phyloP scores from a whole-genome alignment of 2,113 vertebrate species.

The Machaerirhynchus nigripectus region DNA sequence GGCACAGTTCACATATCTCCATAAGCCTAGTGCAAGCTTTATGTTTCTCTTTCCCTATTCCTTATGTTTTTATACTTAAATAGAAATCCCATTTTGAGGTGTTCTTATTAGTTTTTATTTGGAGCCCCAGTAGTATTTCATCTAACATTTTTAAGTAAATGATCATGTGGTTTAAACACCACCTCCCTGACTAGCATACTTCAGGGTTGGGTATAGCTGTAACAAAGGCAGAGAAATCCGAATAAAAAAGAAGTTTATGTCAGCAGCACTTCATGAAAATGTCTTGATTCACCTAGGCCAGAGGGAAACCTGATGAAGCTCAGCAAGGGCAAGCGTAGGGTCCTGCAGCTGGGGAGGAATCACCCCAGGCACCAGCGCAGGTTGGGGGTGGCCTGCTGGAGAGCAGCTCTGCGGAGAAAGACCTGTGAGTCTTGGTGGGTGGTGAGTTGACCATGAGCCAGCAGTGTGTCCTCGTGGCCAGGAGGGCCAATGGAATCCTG shows the following conservation, averaged over 20 bases:
- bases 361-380: not conserved
- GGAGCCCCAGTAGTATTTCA: not conserved
- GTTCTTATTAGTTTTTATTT: not conserved
- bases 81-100: not conserved
- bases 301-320: not conserved
- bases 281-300: not conserved
- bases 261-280: not conserved
- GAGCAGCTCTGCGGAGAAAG: rapidly evolving
- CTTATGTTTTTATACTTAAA: not conserved
- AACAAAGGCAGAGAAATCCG: not conserved
- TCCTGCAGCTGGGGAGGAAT: not conserved
- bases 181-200: not conserved
- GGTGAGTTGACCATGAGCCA: not conserved
- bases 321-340: not conserved
- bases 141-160: not conserved
- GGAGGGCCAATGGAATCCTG: not conserved
- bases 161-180: not conserved
- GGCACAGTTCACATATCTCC: constrained; percentile 37
- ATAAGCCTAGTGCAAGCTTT: not conserved
- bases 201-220: not conserved
- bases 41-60: not conserved
- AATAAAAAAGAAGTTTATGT: not conserved
- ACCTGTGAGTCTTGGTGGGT: not conserved
- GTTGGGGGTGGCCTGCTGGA: not conserved
- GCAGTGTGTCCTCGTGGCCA: not conserved